Evolutionary conservation across 2,888 invertebrate genomes (phyloP).

Genomic region (Melitaea athalia): DNA sequence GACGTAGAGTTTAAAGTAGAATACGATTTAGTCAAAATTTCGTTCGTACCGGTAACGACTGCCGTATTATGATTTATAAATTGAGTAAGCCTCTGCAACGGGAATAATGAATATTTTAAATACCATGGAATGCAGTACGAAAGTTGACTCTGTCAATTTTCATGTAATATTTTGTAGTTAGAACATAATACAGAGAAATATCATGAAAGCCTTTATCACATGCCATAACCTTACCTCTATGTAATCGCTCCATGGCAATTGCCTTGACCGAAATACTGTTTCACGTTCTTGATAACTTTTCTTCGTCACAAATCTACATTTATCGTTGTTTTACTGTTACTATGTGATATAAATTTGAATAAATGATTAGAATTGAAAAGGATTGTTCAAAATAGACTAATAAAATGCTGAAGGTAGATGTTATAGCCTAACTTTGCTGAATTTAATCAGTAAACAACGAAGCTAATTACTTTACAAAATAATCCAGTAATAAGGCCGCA

Average conservation of each 20-base stretch:
- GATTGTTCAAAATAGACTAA: too few species aligned
- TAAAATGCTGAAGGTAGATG: too few species aligned
- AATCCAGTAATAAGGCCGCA: slow-evolving; percentile 13
- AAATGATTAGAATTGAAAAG: too few species aligned
- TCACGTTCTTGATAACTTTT: slow-evolving; percentile 8
- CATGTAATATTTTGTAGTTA: slow-evolving; percentile 7
- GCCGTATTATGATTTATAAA: slow-evolving; percentile 31
- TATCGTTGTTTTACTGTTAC: not conserved
- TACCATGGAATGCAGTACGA: slow-evolving; percentile 12
- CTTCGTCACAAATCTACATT: slow-evolving; percentile 3
- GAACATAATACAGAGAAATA: slow-evolving; percentile 19
- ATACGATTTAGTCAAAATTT: not conserved
- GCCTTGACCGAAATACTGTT: slow-evolving; percentile 27
- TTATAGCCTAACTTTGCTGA: not conserved
- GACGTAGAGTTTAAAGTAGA: not conserved
- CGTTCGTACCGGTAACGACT: not conserved
- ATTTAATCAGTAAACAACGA: slow-evolving; percentile 9
- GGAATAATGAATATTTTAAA: slow-evolving; percentile 21
- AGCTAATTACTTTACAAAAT: slow-evolving; percentile 9
- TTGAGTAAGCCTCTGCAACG: slow-evolving; percentile 23
- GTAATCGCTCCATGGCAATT: slow-evolving; percentile 20
- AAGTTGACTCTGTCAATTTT: slow-evolving; percentile 12
- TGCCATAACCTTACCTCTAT: slow-evolving; percentile 19
- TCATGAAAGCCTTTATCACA: slow-evolving; percentile 18
- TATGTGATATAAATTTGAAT: not conserved